These are phyloP conservation scores for Coregonus sp. DNA, from an alignment of 2,797 vertebrate species.

Conservation along the genomic window DNA sequence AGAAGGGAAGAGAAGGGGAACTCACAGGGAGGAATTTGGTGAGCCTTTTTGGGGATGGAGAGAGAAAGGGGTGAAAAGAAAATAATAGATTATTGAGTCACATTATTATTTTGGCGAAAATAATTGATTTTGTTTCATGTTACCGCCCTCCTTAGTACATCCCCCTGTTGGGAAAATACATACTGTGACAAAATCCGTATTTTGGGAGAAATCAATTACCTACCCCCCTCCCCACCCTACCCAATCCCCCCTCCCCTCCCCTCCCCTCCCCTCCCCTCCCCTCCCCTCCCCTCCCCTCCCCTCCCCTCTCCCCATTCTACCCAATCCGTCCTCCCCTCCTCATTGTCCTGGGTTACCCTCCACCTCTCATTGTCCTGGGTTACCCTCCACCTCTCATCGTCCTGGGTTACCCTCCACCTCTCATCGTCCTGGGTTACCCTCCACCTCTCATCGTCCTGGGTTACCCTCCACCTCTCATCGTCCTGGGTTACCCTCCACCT, in stretches of 20 bases:
- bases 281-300: no score
- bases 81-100: background rate
- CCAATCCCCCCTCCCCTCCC: slow-evolving; percentile 27
- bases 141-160: slow-evolving; percentile 1
- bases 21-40: background rate
- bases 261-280: slow-evolving; percentile 30
- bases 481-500: no score
- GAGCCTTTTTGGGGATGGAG: background rate
- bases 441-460: no score
- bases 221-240: background rate
- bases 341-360: no score
- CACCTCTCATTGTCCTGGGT: no score
- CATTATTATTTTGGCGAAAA: background rate
- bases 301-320: no score
- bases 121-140: background rate
- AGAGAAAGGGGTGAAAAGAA: background rate
- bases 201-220: slow-evolving; percentile 74
- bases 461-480: no score
- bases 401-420: no score
- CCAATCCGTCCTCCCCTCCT: no score
- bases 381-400: no score
- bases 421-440: no score
- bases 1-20: slow-evolving; percentile 11
- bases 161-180: slow-evolving; percentile 59
- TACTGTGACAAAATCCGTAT: slow-evolving; percentile 60